These are phyloP conservation scores for Carpatolechia fugitivella DNA, from an alignment of 2,888 invertebrate genomes.

Conservation along the genomic window DNA sequence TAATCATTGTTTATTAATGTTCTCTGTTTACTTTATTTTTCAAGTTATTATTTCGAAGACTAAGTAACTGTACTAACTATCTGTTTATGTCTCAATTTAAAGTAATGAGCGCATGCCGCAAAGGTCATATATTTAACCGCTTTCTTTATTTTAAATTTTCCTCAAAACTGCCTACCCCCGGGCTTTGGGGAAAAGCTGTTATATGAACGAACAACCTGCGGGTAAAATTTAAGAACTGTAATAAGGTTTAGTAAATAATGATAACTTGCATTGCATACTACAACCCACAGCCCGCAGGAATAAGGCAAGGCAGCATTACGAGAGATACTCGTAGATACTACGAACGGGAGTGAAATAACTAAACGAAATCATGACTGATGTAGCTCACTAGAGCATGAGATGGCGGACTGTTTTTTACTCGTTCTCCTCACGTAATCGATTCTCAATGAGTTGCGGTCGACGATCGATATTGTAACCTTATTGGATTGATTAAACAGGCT, in stretches of 20 bases:
- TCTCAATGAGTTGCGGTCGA: conserved; percentile 37
- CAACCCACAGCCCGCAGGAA: conserved; percentile 1
- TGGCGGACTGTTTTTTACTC: conserved; percentile 26
- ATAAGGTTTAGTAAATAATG: neutral
- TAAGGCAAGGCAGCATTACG: neutral
- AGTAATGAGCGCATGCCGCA: too few relatives aligned
- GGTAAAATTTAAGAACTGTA: neutral
- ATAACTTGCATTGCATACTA: neutral
- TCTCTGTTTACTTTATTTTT: too few relatives aligned
- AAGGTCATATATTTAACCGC: neutral
- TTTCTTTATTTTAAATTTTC: neutral
- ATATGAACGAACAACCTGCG: neutral
- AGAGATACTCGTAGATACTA: neutral
- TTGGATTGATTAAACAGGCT: too few relatives aligned
- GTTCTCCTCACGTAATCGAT: conserved; percentile 41
- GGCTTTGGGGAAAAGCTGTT: neutral
- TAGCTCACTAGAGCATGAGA: conserved; percentile 60
- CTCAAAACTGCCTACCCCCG: neutral
- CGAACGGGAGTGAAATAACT: neutral
- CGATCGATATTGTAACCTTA: neutral
- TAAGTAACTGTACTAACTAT: too few relatives aligned
- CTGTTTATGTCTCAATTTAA: too few relatives aligned
- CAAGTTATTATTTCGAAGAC: too few relatives aligned
- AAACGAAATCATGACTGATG: conserved; percentile 28
- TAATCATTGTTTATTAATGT: too few relatives aligned